phyloP scores from a whole-genome alignment of 2,797 vertebrate genomes.

The Manis crassicaudata region DNA sequence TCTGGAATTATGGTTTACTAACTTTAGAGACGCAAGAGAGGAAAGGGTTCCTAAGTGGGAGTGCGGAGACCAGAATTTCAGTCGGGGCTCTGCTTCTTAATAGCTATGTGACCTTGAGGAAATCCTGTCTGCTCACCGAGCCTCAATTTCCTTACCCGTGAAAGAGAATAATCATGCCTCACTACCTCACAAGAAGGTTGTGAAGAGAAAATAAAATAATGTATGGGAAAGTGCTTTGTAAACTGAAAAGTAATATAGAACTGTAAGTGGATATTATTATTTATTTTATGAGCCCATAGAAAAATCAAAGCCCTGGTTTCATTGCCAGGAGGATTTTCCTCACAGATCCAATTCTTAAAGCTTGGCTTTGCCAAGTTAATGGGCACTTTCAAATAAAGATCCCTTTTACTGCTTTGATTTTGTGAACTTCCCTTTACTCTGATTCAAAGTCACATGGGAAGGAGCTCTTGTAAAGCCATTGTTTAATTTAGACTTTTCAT shows the following conservation, averaged over 20 bases:
- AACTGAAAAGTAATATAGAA: constrained; percentile 19
- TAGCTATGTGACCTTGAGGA: constrained; percentile 35
- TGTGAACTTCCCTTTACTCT: constrained; percentile 76
- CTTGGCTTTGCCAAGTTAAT: constrained; percentile 70
- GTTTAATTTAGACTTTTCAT: constrained; percentile 78
- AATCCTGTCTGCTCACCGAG: constrained; percentile 28
- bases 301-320: constrained; percentile 62
- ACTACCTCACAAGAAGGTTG: background rate
- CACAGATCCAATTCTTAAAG: constrained; percentile 64
- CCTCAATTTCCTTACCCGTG: background rate
- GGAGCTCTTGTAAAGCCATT: constrained; percentile 74
- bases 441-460: constrained; percentile 71
- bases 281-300: constrained; percentile 68
- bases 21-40: background rate
- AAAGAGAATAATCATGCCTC: constrained; percentile 5
- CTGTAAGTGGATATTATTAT: constrained; percentile 62
- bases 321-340: constrained; percentile 68
- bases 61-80: background rate
- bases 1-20: background rate
- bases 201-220: constrained; percentile 16
- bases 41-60: background rate
- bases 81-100: background rate
- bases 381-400: constrained; percentile 76
- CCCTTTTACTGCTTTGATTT: constrained; percentile 72
- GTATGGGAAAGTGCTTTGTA: constrained; percentile 12